phyloP scores from a whole-genome alignment of 2,797 vertebrate genomes.

The Poeciliopsis infans region DNA sequence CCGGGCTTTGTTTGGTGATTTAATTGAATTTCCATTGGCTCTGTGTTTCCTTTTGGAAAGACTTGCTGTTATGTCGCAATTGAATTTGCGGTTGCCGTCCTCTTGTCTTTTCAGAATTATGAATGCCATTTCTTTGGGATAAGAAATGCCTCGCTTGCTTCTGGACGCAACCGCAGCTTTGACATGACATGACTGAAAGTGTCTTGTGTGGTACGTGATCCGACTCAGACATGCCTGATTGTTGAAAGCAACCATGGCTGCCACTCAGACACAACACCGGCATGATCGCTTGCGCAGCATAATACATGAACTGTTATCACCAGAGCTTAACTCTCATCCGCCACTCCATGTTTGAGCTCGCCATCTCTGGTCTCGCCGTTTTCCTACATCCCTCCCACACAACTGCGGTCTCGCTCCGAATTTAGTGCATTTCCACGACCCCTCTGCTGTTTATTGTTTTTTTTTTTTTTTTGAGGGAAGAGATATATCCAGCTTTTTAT shows the following conservation, averaged over 20 bases:
- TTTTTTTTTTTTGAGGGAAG: constrained; percentile 58
- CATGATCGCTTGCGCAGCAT: neutral
- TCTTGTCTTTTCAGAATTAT: neutral
- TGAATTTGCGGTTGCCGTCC: neutral
- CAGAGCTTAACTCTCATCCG: neutral
- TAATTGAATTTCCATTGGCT: neutral
- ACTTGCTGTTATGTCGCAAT: neutral
- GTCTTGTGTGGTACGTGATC: neutral
- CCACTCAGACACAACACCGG: neutral
- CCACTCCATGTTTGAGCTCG: neutral
- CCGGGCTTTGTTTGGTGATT: neutral
- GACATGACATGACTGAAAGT: neutral
- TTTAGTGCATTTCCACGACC: constrained; percentile 17
- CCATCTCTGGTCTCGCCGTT: constrained; percentile 5
- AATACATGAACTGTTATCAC: neutral
- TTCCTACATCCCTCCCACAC: constrained; percentile 7
- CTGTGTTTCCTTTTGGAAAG: neutral
- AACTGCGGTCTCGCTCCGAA: constrained; percentile 11
- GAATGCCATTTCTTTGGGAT: neutral
- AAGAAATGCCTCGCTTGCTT: neutral
- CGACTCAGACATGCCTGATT: neutral
- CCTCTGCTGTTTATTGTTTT: constrained; percentile 56
- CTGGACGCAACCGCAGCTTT: neutral
- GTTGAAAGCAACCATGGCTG: neutral
- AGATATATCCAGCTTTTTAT: constrained; percentile 61